Evolutionary conservation across 2,888 invertebrate genomes (phyloP).

Genomic region (Heliconius sara): DNA sequence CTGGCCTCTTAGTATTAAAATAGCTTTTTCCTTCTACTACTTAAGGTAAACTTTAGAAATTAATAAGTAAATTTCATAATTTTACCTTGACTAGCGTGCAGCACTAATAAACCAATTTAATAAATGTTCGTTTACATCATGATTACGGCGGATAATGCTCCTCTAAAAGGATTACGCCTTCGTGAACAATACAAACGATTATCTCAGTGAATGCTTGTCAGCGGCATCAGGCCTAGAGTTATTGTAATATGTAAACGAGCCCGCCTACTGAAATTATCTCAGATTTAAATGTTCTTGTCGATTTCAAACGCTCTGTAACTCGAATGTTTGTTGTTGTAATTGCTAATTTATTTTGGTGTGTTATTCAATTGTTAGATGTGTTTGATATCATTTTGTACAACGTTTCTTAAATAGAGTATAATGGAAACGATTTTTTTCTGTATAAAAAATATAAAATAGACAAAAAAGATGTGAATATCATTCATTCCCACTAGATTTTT

Average conservation of each 20-base stretch:
- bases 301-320: conserved; percentile 55
- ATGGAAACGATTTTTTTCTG: neutral
- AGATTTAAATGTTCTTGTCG: conserved; percentile 63
- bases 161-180: conserved; percentile 73
- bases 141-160: conserved; percentile 68
- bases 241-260: conserved; percentile 73
- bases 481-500: neutral
- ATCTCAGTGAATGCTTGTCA: conserved; percentile 75
- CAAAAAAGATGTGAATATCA: too few species aligned
- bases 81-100: conserved; percentile 20
- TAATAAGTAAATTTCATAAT: neutral
- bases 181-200: conserved; percentile 73
- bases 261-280: conserved; percentile 56
- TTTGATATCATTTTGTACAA: neutral
- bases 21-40: too few species aligned
- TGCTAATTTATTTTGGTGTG: conserved; percentile 36
- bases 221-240: conserved; percentile 64
- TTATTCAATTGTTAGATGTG: neutral
- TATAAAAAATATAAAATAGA: neutral
- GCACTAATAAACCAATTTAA: conserved; percentile 65
- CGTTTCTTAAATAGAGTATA: neutral
- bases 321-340: conserved; percentile 49
- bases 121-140: conserved; percentile 66
- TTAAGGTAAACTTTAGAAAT: too few species aligned
- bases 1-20: too few species aligned